phyloP scores from a whole-genome alignment of 2,888 invertebrate species.

The Noctua janthina region DNA sequence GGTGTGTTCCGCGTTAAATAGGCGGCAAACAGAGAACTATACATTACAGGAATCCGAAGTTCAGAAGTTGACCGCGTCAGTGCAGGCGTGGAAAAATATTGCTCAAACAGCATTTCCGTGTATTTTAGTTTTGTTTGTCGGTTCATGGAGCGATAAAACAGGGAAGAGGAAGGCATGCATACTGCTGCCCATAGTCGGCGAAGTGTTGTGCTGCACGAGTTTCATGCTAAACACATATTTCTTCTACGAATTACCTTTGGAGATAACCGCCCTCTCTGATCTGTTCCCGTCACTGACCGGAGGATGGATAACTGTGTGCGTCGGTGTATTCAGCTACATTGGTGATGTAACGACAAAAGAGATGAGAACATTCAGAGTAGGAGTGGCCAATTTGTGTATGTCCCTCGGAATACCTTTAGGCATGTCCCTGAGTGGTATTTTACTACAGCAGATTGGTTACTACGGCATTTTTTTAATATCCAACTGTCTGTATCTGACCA shows the following conservation, averaged over 20 bases:
- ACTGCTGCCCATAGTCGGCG: constrained; percentile 90
- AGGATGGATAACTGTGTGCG: constrained; percentile 91
- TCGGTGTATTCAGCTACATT: constrained; percentile 92
- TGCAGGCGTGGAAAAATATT: constrained; percentile 90
- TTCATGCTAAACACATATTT: constrained; percentile 90
- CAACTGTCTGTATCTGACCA: constrained; percentile 87
- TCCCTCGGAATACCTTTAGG: constrained; percentile 91
- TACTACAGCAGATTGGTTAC: constrained; percentile 88
- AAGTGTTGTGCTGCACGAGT: constrained; percentile 88
- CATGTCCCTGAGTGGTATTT: constrained; percentile 89
- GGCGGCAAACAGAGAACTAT: constrained; percentile 93
- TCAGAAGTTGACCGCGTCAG: constrained; percentile 90
- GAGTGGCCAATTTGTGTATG: constrained; percentile 91
- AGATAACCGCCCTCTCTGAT: constrained; percentile 89
- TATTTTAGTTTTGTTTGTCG: constrained; percentile 90
- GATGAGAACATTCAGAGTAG: constrained; percentile 91
- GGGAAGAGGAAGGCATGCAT: constrained; percentile 91
- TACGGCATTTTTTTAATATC: constrained; percentile 89
- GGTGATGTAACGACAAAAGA: constrained; percentile 91
- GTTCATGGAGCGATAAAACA: constrained; percentile 92
- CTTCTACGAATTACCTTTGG: constrained; percentile 90
- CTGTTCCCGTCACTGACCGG: constrained; percentile 90
- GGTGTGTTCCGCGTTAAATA: constrained; percentile 94
- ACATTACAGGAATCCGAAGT: constrained; percentile 92
- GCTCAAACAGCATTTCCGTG: constrained; percentile 90